A percentile compares a stretch with the other conserved stretches of the same genome.
Evolutionary conservation across 2,888 invertebrate species (phyloP).

Genomic region (Acrobasis suavella): DNA sequence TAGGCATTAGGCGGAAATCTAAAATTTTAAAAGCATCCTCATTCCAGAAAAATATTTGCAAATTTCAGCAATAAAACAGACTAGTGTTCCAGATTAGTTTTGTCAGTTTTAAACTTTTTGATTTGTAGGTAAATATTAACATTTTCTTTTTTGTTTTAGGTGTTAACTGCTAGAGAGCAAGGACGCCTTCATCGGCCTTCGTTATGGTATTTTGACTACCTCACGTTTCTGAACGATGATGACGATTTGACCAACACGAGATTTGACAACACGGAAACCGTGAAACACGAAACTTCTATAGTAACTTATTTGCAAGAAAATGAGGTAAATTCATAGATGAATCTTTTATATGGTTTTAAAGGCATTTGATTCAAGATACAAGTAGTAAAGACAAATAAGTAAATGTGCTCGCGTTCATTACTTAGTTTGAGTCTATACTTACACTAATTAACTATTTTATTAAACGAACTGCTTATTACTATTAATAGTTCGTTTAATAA

Average conservation of each 20-base stretch:
- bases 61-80: too few species aligned
- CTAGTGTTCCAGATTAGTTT: neutral
- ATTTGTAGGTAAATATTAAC: neutral
- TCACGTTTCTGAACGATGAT: constrained; percentile 7
- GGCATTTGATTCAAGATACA: too few species aligned
- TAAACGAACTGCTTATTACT: too few species aligned
- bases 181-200: neutral
- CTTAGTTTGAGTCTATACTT: too few species aligned
- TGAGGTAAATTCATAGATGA: neutral
- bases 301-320: constrained; percentile 10
- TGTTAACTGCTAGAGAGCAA: constrained; percentile 1
- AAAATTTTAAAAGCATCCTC: neutral
- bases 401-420: too few species aligned
- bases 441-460: too few species aligned
- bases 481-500: too few species aligned
- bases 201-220: constrained; percentile 8
- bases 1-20: too few species aligned
- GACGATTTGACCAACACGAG: neutral
- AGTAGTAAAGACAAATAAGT: too few species aligned
- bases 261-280: neutral
- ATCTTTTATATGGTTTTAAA: too few species aligned
- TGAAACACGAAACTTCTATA: neutral
- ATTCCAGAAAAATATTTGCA: neutral
- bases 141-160: constrained; percentile 1
- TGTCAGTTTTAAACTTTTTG: neutral